A percentile compares a stretch with the other conserved stretches of the same genome.
Evolutionary conservation across 2,113 vertebrate genomes (phyloP).

Genomic region (Ranitomeya imitator): DNA sequence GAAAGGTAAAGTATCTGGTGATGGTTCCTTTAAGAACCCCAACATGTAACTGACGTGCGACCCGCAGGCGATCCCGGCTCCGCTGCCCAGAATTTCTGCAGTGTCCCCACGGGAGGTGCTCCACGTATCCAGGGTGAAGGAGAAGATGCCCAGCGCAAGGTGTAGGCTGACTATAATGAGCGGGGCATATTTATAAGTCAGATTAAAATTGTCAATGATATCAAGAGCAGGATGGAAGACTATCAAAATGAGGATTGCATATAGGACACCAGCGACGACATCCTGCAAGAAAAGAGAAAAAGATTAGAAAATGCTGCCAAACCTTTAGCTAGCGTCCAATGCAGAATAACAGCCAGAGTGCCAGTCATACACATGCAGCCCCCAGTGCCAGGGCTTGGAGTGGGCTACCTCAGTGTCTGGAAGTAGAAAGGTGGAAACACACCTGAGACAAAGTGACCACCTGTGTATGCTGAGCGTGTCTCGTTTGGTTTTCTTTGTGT

Average conservation of each 20-base stretch:
- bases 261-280: slow-evolving; percentile 87
- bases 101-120: slow-evolving; percentile 96
- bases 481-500: too few species aligned
- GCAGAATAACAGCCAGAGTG: neutral
- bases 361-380: too few species aligned
- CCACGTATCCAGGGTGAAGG: slow-evolving; percentile 95
- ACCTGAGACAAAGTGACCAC: too few species aligned
- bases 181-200: slow-evolving; percentile 82
- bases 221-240: slow-evolving; percentile 87
- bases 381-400: too few species aligned
- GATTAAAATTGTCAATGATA: slow-evolving; percentile 86
- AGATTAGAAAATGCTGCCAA: neutral
- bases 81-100: slow-evolving; percentile 90
- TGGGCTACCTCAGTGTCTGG: too few species aligned
- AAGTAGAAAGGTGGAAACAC: too few species aligned
- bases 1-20: slow-evolving; percentile 75
- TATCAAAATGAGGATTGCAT: slow-evolving; percentile 83
- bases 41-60: slow-evolving; percentile 79
- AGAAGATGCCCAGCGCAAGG: slow-evolving; percentile 86
- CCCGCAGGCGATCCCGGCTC: slow-evolving; percentile 88
- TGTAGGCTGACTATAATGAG: slow-evolving; percentile 86
- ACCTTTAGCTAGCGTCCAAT: neutral
- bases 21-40: slow-evolving; percentile 79
- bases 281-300: slow-evolving; percentile 75
- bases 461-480: too few species aligned